These are phyloP conservation scores for Panulirus ornatus DNA, from an alignment of 1,140 invertebrate species.

Conservation along the genomic window DNA sequence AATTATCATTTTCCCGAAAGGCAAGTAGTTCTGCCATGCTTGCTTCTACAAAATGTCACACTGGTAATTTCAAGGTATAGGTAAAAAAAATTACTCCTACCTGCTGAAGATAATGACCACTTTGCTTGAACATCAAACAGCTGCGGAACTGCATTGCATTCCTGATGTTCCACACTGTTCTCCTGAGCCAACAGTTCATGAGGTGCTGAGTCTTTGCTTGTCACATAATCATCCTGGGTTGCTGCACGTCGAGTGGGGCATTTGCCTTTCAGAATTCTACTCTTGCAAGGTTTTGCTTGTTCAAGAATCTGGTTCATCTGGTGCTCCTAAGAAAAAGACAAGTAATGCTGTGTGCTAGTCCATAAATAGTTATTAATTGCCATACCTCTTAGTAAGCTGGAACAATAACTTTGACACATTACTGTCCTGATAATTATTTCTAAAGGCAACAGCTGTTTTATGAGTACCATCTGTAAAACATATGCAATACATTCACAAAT, in stretches of 20 bases:
- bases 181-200: neutral
- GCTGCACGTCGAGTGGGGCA: neutral
- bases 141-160: neutral
- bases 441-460: too few species aligned
- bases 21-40: too few species aligned
- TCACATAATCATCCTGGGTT: neutral
- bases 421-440: too few species aligned
- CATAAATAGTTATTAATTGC: too few species aligned
- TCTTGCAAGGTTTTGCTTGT: conserved; percentile 50
- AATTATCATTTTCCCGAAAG: too few species aligned
- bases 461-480: too few species aligned
- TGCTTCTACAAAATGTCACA: too few species aligned
- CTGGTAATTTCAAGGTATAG: too few species aligned
- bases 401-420: too few species aligned
- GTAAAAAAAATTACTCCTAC: neutral
- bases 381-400: too few species aligned
- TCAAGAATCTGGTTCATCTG: conserved; percentile 56
- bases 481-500: too few species aligned
- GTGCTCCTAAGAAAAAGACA: conserved; percentile 35
- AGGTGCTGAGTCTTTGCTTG: neutral
- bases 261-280: neutral
- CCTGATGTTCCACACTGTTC: neutral
- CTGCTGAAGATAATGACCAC: neutral
- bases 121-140: neutral
- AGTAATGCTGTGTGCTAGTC: too few species aligned